Evolutionary conservation across 2,797 vertebrate genomes (phyloP), one percentile per base, ranked within the genome.

Genomic region (Steatocranus sp.): DNA sequence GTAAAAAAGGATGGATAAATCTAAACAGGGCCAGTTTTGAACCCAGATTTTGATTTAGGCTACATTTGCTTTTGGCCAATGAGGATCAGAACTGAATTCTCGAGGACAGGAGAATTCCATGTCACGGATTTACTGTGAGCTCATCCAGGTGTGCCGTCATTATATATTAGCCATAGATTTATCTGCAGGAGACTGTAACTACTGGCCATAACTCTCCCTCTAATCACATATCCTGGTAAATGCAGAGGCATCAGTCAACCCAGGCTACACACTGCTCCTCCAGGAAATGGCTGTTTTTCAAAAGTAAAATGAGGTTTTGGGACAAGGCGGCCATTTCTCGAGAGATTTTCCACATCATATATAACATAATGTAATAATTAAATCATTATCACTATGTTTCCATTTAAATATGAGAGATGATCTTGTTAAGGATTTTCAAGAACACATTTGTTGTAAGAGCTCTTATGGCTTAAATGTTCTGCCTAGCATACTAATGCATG

Each of bases 141-240:
- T 86, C 89, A 83, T 49, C 85, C 48, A 63, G 80, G 79, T 84
- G 76, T 86, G 83, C 84, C 73, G 50, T 84, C 89, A 82, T 92
- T 86, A 87, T 81, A 82, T 81, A 78, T 87, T 85, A 51, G 78
- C 83, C 77, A 88, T 94, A 88, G 89, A 95, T 94, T 86, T 88
- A 87, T 86, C 87, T 81, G 77, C 53, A 66, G 74, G 25, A 81
- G 87, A 86, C 78, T 70, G 85, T 91, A 89, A 93, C 80, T 80
- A 36, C 46, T 54, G 88, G 73, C 86, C 88, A 91, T 95, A 91
- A 93, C 85, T 95, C 93, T 87, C 68, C 4, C 87, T 88, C 86
- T 92, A 91, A 91, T 92, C 90, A 84, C 76, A 15, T 54, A 80
- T 79, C 84, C 50, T 56, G 75, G 68, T 87, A 82, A 86, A 88